Base-by-base conservation (phyloP, 2,113 vertebrate genomes). In the Odontesthes bonariensis region DNA sequence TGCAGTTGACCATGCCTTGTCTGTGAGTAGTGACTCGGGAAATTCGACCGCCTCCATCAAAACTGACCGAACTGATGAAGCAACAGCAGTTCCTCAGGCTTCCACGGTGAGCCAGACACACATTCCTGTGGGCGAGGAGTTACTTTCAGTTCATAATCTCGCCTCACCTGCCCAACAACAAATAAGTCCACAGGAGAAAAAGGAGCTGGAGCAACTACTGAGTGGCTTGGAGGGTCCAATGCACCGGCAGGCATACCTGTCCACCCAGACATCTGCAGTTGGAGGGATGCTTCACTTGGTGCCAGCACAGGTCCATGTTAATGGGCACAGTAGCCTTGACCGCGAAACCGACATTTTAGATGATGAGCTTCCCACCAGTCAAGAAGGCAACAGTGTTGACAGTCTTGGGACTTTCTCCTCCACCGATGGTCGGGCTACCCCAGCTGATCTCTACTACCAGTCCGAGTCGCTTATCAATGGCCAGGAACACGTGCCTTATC, bases 31-130 rank as follows among this genome's bases (percentile, higher is more conserved):
- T 0, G 98, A 99, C 86, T 99, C 98, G 0, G 98, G 98, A 73
- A 98, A 99, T 91, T 99, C 98, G 46, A 99, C 97, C 0, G 96
- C 97, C 33, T 99, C 98, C 62, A 98, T 97, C 79, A 98, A 98
- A 93, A 99, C 98, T 0, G 97, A 99, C 91, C 95, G 96, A 86
- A 98, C 97, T 0, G 97, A 98, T 95, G 97, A 98, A 81, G 91
- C 86, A 0, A 60, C 70, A 20, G 60, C 86, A 59, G 88, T 60
- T 8, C 92, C 63, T 3, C 91, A 82, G 32, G 61, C 78, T 10
- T 92, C 86, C 23, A 47, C 90, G 7, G 89, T 92, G 81, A 93
- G 69, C 79, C 94, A 92, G 73, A 72, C 88, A 0, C 92, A 73
- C 19, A 58, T 81, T 65, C 49, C 84, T 38, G 79, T 27, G 22